Evolutionary conservation across 2,888 invertebrate genomes (phyloP), one percentile per base, ranked within the genome.

Genomic region (Parochlus steinenii): DNA sequence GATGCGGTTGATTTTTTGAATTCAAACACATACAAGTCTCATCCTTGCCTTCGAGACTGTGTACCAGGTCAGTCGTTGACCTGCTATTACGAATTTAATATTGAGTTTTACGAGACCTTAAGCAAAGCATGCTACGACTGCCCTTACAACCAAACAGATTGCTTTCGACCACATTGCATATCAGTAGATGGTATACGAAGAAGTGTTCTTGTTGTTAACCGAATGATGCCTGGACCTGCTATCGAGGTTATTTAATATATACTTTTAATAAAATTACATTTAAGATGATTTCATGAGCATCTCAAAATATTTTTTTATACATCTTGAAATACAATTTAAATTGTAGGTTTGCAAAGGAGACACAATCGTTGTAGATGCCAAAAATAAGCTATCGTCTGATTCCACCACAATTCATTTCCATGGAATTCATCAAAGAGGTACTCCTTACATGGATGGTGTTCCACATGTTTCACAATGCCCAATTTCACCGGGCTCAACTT

Each of bases 331-430:
- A 29, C 6, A 12, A 26, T 50, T n/a, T n/a, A n/a, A n/a, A n/a
- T n/a, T 52, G 3, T 46, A 83, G 82, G 86, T 89, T 2, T 90
- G 90, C 52, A 65, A 77, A 46, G 77, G 81, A n/a, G 90, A 92
- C 50, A 66, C 70, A 18, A 62, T 90, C 3, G 68, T 81, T 17
- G 85, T 87, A 1, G 83, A 87, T 48, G 78, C 89, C 6, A 69
- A 71, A 42, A 92, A 92, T 50, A 65, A 69, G 40, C 53, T 90
- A 53, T 65, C 74, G 49, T 75, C 78, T 0, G 85, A 86, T 51
- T 77, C 76, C 15, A 85, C 86, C 0, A 75, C 80, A 1, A 73
- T 92, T 14, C 92, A 92, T 50, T 92, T 89, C 89, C 92, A 92
- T 49, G 90, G 92, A 0, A 71, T 81, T 48, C 85, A 85, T 49